Percentiles rank a stretch among this genome's conserved stretches.
Evolutionary conservation across 2,797 vertebrate genomes (phyloP).

Genomic region (Microctenopoma stevenorrisi): DNA sequence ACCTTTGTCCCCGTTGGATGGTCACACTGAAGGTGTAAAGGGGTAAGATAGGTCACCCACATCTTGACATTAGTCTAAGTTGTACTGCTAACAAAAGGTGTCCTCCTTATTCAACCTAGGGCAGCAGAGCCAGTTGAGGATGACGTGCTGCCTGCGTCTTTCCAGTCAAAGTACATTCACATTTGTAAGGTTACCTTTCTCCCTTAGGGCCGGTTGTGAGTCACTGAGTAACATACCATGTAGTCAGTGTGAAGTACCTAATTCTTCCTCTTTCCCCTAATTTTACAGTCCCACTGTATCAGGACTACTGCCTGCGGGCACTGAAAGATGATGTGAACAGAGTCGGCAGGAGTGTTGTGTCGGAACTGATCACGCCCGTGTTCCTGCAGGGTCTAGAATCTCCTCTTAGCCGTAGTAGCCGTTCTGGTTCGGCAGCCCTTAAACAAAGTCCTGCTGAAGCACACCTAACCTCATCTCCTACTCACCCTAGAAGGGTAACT

Average conservation of each 20-base stretch:
- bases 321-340: slow-evolving; percentile 56
- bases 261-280: neutral
- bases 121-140: slow-evolving; percentile 34
- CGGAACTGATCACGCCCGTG: slow-evolving; percentile 46
- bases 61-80: neutral
- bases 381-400: slow-evolving; percentile 39
- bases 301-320: slow-evolving; percentile 79
- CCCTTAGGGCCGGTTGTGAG: neutral
- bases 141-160: slow-evolving; percentile 30
- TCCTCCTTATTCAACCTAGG: slow-evolving; percentile 44
- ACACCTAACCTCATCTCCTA: slow-evolving; percentile 2
- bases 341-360: slow-evolving; percentile 38
- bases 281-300: slow-evolving; percentile 83
- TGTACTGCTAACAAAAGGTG: neutral
- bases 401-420: fast-evolving
- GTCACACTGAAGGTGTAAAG: slow-evolving; percentile 11
- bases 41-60: slow-evolving; percentile 51
- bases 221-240: neutral
- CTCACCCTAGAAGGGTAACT: slow-evolving; percentile 39
- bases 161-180: slow-evolving; percentile 76
- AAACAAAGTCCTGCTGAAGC: neutral
- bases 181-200: slow-evolving; percentile 71
- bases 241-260: neutral
- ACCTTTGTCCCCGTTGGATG: neutral
- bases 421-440: neutral